Evolutionary conservation across 2,888 invertebrate species (phyloP), one percentile per base, ranked within the genome.

Genomic region (Machimus rusticus): DNA sequence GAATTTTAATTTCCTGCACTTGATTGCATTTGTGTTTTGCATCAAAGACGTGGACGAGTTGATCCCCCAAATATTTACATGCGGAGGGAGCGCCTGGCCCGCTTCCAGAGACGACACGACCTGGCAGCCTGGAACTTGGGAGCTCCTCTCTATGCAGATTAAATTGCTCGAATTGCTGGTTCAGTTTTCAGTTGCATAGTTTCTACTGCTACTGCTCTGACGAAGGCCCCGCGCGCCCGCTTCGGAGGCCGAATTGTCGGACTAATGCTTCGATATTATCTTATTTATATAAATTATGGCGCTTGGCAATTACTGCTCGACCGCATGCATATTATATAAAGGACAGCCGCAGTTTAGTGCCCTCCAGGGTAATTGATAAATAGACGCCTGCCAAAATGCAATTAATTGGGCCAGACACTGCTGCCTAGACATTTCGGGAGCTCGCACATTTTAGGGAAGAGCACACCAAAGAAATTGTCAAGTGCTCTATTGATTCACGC

Each of bases 1-100:
- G 78, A 37, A 78, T 78, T 78, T 78, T 78, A 78, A 78, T 78
- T 78, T 78, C 78, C 78, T 78, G 78, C 78, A 43, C 43, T 39
- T 78, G 78, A 78, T 78, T 78, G 78, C 78, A 78, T 78, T 78
- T 78, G 37, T 23, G 28, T 78, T 78, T 66, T 28, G 28, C 28
- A 66, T 66, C 66, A 66, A 66, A 66, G 66, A 28, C 28, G 66
- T 28, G 9, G 46, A 34, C 34, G 23, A 12, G 19, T 78, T 76
- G 37, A 37, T 23, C n/a, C 39, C 19, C 28, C 78, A 43, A 39
- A 39, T 78, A 37, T 37, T 78, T 19, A 78, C 78, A 78, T 78
- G 9, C 43, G 43, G 4, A 46, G 19, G 31, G 23, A 43, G 23
- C 43, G 23, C 23, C 23, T 78, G 78, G 78, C 78, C n/a, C 19